Evolutionary conservation across 2,113 vertebrate genomes (phyloP).

Genomic region (Tragelaphus strepsiceros): DNA sequence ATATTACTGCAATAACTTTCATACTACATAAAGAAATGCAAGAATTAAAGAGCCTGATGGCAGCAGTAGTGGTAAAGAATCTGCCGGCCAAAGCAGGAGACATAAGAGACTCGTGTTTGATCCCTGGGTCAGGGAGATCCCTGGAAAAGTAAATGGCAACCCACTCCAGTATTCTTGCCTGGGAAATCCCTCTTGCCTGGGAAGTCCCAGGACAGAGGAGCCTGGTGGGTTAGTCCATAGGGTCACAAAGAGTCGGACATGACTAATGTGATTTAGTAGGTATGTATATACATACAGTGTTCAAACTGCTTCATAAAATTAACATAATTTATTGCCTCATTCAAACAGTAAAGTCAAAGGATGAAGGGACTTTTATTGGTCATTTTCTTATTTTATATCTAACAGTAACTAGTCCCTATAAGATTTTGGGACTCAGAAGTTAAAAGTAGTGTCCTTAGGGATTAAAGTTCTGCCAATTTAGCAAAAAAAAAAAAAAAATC

Average conservation of each 20-base stretch:
- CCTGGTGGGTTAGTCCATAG: not conserved
- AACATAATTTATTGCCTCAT: not conserved
- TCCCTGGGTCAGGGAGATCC: not conserved
- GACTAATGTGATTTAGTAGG: not conserved
- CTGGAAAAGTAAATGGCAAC: not conserved
- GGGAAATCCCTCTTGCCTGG: not conserved
- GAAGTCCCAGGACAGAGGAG: not conserved
- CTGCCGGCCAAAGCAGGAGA: not conserved
- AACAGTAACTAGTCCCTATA: not conserved
- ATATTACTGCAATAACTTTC: not conserved
- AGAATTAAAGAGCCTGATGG: not conserved
- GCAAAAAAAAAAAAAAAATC: not conserved
- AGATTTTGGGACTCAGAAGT: not conserved
- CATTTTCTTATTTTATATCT: not conserved
- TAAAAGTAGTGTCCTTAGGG: not conserved
- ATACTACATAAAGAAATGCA: not conserved
- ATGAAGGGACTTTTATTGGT: not conserved
- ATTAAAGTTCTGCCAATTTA: not conserved
- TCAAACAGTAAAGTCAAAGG: not conserved
- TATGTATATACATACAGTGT: accelerated
- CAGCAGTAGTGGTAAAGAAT: not conserved
- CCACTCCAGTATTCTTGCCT: not conserved
- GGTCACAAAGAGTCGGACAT: accelerated
- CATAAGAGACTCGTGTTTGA: not conserved
- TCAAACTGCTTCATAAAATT: not conserved